These are phyloP conservation scores for rabbit (Oryctolagus cuniculus) DNA, from an alignment of 2,113 vertebrate species.

Conservation along the genomic window mOryCun1.1 NC_091453.1:101503501-101504000, in stretches of 20 bases:
- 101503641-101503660: conserved; percentile 42
- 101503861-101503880: neutral
- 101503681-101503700: neutral
- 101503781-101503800: conserved; percentile 18
- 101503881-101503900: conserved; percentile 29
- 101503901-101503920: conserved; percentile 5
- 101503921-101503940: conserved; percentile 13
- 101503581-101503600: conserved; percentile 50
- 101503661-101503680: conserved; percentile 50
- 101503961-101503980: conserved; percentile 31
- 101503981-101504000: conserved; percentile 47
- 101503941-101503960: conserved; percentile 46
- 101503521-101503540: conserved; percentile 97
- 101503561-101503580: neutral
- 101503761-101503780: conserved; percentile 38
- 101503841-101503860: conserved; percentile 57
- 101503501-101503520: conserved; percentile 98
- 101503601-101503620: conserved; percentile 52
- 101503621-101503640: conserved; percentile 56
- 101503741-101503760: conserved; percentile 16
- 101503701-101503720: conserved; percentile 21
- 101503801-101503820: conserved; percentile 49
- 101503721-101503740: conserved; percentile 44
- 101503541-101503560: conserved; percentile 91
- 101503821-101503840: conserved; percentile 37